These are phyloP conservation scores for Myotis vivesi DNA, from an alignment of 2,797 vertebrate genomes.

Conservation along the genomic window DNA sequence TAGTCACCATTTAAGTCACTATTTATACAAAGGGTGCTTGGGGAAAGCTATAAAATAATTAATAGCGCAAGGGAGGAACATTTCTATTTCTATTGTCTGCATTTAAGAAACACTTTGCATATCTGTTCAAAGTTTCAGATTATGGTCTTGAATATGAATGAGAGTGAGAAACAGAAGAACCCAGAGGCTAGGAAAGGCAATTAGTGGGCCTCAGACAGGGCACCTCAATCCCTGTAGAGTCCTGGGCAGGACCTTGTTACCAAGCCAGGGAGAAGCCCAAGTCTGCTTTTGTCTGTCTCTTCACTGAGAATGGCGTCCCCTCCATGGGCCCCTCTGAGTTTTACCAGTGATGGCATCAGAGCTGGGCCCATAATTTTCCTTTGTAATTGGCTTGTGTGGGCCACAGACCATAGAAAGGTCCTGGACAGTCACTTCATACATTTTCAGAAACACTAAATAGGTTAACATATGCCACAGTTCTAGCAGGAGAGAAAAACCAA, in stretches of 20 bases:
- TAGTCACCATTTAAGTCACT: constrained; percentile 29
- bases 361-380: not conserved
- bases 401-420: not conserved
- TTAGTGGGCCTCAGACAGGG: not conserved
- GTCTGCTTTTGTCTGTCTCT: not conserved
- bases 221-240: not conserved
- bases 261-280: not conserved
- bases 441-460: not conserved
- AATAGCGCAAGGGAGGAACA: constrained; percentile 48
- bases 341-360: not conserved
- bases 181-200: constrained; percentile 48
- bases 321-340: not conserved
- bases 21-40: constrained; percentile 39
- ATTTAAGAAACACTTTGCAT: constrained; percentile 71
- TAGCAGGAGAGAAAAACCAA: not conserved
- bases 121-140: constrained; percentile 46
- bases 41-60: constrained; percentile 70
- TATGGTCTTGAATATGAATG: constrained; percentile 66
- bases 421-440: constrained; percentile 25
- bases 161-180: constrained; percentile 28
- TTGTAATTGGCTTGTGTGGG: constrained; percentile 17
- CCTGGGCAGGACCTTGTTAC: not conserved
- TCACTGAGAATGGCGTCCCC: not conserved
- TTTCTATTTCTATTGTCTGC: constrained; percentile 69
- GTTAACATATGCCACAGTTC: not conserved